These are phyloP conservation scores for Caenorhabditis panamensis DNA, from an alignment of 2,888 invertebrate genomes.

Conservation along the genomic window DNA sequence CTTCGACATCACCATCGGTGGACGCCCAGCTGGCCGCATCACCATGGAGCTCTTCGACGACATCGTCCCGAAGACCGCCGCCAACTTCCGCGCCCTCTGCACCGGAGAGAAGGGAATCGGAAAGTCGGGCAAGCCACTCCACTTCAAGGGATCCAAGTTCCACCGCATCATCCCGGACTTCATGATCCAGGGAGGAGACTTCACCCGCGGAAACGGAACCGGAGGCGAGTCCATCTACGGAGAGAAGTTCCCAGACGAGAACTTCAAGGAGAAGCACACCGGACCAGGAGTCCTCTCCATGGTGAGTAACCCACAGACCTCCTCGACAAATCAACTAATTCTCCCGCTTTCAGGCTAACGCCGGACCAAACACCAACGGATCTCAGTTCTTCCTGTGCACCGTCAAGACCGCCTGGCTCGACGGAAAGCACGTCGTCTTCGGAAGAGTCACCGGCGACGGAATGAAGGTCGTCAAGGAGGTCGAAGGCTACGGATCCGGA, in stretches of 20 bases:
- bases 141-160: constrained; percentile 90
- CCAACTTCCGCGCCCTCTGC: constrained; percentile 97
- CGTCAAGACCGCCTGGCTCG: constrained; percentile 77
- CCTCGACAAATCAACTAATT: no score
- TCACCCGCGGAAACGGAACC: constrained; percentile 91
- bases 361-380: constrained; percentile 79
- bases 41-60: constrained; percentile 87
- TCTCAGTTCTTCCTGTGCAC: constrained; percentile 80
- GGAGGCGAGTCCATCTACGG: constrained; percentile 97
- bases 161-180: constrained; percentile 97
- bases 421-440: constrained; percentile 77
- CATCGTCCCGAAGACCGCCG: constrained; percentile 91
- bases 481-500: constrained; percentile 75
- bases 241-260: constrained; percentile 92
- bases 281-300: constrained; percentile 87
- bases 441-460: constrained; percentile 71
- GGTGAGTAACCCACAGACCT: constrained; percentile 84
- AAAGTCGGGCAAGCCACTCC: constrained; percentile 83
- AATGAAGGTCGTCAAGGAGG: constrained; percentile 76
- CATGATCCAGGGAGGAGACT: constrained; percentile 94
- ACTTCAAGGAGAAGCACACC: constrained; percentile 87
- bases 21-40: constrained; percentile 77
- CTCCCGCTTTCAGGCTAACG: constrained; percentile 68
- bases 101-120: constrained; percentile 96
- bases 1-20: constrained; percentile 79